Percentiles rank a stretch among this genome's conserved stretches.
phyloP scores from a whole-genome alignment of 2,888 invertebrate species.

The Hymenopus coronatus region DNA sequence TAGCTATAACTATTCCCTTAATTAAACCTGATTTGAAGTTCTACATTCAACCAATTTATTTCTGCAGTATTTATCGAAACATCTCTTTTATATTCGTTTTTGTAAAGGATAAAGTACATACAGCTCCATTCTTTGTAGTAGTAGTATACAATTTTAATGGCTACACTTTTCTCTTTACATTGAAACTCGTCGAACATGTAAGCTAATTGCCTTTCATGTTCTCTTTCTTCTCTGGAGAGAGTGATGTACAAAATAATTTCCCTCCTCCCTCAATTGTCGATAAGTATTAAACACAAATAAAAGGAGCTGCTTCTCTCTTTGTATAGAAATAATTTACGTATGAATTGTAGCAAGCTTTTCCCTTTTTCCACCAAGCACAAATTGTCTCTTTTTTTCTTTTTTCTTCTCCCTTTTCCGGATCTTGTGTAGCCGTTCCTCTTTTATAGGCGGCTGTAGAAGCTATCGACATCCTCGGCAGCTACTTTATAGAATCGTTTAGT shows the following conservation, averaged over 20 bases:
- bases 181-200: neutral
- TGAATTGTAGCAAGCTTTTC: neutral
- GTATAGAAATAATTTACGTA: neutral
- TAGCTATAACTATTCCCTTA: no score
- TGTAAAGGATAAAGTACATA: no score
- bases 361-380: neutral
- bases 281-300: neutral
- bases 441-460: slow-evolving; percentile 5
- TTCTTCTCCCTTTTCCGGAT: neutral
- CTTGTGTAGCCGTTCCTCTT: neutral
- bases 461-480: slow-evolving; percentile 13
- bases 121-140: no score
- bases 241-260: neutral
- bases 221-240: neutral
- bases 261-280: neutral
- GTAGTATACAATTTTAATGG: no score
- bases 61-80: no score
- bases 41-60: no score
- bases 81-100: no score
- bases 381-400: neutral
- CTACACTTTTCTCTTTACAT: no score
- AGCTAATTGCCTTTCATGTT: neutral
- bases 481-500: slow-evolving; percentile 19
- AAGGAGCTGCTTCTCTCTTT: neutral
- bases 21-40: no score